These are phyloP conservation scores for Masticophis lateralis DNA, from an alignment of 2,797 vertebrate genomes.

Conservation along the genomic window DNA sequence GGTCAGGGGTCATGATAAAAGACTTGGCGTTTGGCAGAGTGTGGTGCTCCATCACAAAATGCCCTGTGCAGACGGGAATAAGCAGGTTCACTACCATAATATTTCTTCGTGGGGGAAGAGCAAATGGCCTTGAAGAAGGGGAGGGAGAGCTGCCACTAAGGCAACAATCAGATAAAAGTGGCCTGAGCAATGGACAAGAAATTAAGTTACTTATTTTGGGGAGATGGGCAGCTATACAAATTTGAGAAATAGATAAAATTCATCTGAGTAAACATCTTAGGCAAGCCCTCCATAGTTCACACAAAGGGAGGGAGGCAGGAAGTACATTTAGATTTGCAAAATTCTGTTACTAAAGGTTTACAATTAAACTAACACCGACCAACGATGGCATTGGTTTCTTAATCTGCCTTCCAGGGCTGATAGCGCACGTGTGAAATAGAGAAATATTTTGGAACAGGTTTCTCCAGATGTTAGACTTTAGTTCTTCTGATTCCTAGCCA, in stretches of 20 bases:
- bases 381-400: neutral
- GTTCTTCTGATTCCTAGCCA: neutral
- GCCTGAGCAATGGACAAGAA: neutral
- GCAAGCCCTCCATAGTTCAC: neutral
- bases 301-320: neutral
- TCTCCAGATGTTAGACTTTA: neutral
- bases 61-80: conserved; percentile 72
- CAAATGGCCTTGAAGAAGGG: neutral
- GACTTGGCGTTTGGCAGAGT: conserved; percentile 91
- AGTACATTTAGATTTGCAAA: neutral
- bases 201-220: neutral
- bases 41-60: conserved; percentile 94
- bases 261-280: neutral
- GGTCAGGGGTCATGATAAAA: conserved; percentile 87
- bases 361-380: neutral
- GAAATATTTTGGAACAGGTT: neutral
- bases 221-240: neutral
- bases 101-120: neutral
- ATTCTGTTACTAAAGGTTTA: neutral
- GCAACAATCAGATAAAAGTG: neutral
- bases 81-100: neutral
- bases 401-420: neutral
- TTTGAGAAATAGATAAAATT: neutral
- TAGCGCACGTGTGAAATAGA: neutral
- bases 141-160: neutral